A percentile compares a stretch with the other conserved stretches of the same genome.
phyloP scores from a whole-genome alignment of 2,888 invertebrate genomes.

The Euzetes globulus region DNA sequence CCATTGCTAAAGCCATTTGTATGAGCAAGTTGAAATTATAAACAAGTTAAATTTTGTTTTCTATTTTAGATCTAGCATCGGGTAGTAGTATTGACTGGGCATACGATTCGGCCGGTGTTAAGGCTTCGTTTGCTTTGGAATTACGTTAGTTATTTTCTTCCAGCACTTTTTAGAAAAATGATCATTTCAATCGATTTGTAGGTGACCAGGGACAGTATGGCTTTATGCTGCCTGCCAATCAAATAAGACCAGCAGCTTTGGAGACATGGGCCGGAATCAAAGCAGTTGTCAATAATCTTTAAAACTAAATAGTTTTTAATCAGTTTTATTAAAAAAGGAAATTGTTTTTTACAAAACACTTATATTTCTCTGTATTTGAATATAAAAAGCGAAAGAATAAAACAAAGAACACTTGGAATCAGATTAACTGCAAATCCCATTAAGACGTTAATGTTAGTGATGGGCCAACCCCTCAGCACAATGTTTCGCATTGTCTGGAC shows the following conservation, averaged over 20 bases:
- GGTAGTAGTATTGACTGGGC: slow-evolving; percentile 22
- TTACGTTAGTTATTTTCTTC: neutral
- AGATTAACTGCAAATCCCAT: neutral
- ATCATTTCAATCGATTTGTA: neutral
- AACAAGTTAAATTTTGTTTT: neutral
- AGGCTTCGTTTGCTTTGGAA: neutral
- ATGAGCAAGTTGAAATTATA: neutral
- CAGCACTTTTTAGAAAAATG: neutral
- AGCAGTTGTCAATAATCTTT: neutral
- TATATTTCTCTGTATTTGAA: neutral
- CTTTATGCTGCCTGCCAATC: slow-evolving; percentile 4
- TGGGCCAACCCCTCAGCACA: neutral
- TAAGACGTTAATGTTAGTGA: neutral
- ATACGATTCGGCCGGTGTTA: neutral
- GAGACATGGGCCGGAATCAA: slow-evolving; percentile 17
- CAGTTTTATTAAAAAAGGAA: neutral
- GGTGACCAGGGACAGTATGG: slow-evolving; percentile 6
- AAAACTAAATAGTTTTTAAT: too few relatives aligned
- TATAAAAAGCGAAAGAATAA: neutral
- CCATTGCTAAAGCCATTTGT: slow-evolving; percentile 32
- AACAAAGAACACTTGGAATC: neutral
- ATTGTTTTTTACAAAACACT: neutral
- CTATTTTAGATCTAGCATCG: neutral
- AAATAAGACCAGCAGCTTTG: neutral
- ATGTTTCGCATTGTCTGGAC: slow-evolving; percentile 1